Percentiles rank a stretch among this genome's conserved stretches.
Conservation (phyloP, 2,888 invertebrate species). For the Bimastos eiseni region DNA sequence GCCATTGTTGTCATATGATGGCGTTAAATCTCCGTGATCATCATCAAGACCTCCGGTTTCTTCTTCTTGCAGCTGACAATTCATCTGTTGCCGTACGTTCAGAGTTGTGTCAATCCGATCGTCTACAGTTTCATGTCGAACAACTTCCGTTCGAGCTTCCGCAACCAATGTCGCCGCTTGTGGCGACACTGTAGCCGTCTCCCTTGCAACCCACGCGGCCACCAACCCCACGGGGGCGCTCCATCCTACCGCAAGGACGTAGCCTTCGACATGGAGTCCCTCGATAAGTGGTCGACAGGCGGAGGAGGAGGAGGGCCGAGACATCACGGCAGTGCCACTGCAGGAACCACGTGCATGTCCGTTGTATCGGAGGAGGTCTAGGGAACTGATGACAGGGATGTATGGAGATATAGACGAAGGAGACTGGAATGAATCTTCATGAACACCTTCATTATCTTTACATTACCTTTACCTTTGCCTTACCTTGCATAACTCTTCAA, state of each 20-base stretch:
- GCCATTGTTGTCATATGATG: no score
- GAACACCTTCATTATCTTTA: no score
- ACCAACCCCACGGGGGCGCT: not conserved
- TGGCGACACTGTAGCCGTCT: not conserved
- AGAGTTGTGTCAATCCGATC: conserved; percentile 53
- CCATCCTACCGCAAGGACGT: not conserved
- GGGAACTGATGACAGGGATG: not conserved
- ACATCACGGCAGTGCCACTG: not conserved
- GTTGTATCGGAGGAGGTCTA: not conserved
- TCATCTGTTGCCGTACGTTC: conserved; percentile 52
- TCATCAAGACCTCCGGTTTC: no score
- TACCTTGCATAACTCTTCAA: no score
- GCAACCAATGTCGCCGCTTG: conserved; percentile 32
- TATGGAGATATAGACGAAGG: no score
- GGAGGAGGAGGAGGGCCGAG: not conserved
- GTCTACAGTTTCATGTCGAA: conserved; percentile 55
- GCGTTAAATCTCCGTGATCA: no score
- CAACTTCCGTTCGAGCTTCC: conserved; percentile 43
- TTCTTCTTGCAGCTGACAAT: conserved; percentile 49
- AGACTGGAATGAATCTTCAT: no score
- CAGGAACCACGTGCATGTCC: not conserved
- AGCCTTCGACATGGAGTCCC: conserved; percentile 20
- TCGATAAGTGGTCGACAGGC: not conserved
- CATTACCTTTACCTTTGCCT: no score
- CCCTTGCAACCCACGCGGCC: not conserved